Conservation (phyloP, 2,113 vertebrate genomes). For the Gadus macrocephalus region DNA sequence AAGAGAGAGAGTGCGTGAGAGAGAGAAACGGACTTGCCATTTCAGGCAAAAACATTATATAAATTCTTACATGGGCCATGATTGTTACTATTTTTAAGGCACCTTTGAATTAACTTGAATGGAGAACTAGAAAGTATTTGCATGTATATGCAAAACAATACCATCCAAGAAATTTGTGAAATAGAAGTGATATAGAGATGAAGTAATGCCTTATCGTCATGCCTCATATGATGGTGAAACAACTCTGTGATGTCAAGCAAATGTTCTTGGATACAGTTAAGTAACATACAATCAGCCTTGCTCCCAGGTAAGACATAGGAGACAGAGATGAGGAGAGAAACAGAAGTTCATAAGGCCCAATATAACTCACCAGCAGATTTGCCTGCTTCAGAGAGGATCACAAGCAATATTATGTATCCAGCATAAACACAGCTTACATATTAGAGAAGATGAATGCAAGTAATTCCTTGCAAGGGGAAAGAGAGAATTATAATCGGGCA, state of each 20-base stretch:
- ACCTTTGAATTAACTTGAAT: too few relatives aligned
- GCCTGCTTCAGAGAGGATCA: too few relatives aligned
- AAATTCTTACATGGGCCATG: slow-evolving; percentile 48
- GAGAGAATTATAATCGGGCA: slow-evolving; percentile 77
- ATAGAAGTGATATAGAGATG: too few relatives aligned
- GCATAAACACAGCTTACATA: slow-evolving; percentile 63
- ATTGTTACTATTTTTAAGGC: background rate
- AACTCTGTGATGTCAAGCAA: slow-evolving; percentile 43
- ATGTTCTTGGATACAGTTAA: slow-evolving; percentile 26
- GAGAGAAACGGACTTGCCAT: background rate
- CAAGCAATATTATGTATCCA: too few relatives aligned
- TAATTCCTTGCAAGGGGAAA: slow-evolving; percentile 77
- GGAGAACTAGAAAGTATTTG: too few relatives aligned
- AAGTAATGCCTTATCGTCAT: too few relatives aligned
- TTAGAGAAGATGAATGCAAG: slow-evolving; percentile 77
- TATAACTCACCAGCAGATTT: background rate
- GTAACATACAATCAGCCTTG: slow-evolving; percentile 49
- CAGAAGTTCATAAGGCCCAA: background rate
- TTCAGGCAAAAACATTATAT: slow-evolving; percentile 61
- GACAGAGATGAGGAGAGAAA: slow-evolving; percentile 30
- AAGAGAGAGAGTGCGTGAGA: background rate
- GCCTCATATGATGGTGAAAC: background rate
- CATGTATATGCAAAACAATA: too few relatives aligned
- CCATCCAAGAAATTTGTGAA: too few relatives aligned
- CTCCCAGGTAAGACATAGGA: slow-evolving; percentile 41